phyloP scores from a whole-genome alignment of 2,888 invertebrate genomes.

The Latheticus oryzae region DNA sequence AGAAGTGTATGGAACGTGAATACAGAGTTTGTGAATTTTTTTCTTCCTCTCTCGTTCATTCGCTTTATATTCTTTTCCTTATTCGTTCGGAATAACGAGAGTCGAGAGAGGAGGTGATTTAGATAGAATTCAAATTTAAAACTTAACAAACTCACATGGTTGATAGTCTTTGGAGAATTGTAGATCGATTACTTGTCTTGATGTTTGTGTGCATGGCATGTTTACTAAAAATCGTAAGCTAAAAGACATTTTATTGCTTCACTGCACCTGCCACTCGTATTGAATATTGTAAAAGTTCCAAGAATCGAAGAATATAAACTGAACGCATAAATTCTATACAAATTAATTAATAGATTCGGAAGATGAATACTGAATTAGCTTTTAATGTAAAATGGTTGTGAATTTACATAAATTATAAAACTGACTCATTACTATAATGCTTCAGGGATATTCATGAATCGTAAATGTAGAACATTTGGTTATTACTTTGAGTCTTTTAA shows the following conservation, averaged over 20 bases:
- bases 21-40: too few species aligned
- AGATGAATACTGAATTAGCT: too few species aligned
- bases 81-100: slow-evolving; percentile 2
- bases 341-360: too few species aligned
- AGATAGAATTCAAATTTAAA: slow-evolving; percentile 12
- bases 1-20: too few species aligned
- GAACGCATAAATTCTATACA: too few species aligned
- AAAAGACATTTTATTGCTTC: slow-evolving; percentile 10
- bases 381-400: too few species aligned
- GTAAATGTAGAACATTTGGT: slow-evolving; percentile 8
- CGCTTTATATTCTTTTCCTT: too few species aligned
- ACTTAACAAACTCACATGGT: slow-evolving; percentile 9
- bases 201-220: slow-evolving; percentile 24
- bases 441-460: slow-evolving; percentile 3
- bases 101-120: background rate
- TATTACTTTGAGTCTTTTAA: slow-evolving; percentile 12
- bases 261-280: slow-evolving; percentile 12
- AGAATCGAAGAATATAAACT: too few species aligned
- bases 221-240: slow-evolving; percentile 24
- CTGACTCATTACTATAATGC: slow-evolving; percentile 14
- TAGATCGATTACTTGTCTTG: slow-evolving; percentile 24
- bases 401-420: too few species aligned
- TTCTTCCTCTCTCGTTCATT: too few species aligned
- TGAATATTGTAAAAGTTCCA: too few species aligned
- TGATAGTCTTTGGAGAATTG: slow-evolving; percentile 10